Conservation (phyloP, 1,140 invertebrate species). For the Leucophenga varia region DNA sequence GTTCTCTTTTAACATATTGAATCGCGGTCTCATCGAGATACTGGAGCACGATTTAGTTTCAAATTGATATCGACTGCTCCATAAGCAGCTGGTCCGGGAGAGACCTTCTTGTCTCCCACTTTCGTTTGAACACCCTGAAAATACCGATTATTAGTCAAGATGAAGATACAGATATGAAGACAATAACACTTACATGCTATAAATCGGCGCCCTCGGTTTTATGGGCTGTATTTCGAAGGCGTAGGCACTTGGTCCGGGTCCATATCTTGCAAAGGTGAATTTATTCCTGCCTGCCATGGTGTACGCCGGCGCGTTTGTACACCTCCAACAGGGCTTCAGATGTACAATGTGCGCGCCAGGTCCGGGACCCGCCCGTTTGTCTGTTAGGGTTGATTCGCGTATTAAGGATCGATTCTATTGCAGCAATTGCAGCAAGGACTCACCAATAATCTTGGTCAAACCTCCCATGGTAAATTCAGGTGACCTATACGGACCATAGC, state of each 20-base stretch:
- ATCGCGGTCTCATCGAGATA: conserved; percentile 33
- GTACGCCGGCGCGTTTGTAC: conserved; percentile 56
- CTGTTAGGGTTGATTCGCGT: no score
- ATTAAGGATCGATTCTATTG: no score
- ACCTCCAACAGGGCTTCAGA: conserved; percentile 51
- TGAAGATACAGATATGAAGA: neutral
- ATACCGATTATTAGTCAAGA: no score
- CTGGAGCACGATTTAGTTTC: conserved; percentile 23
- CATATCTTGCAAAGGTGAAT: conserved; percentile 31
- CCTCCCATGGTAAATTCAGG: conserved; percentile 45
- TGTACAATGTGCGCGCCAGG: conserved; percentile 58
- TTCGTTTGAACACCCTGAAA: conserved; percentile 49
- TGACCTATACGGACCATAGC: conserved; percentile 19
- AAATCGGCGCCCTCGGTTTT: conserved; percentile 41
- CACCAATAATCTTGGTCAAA: no score
- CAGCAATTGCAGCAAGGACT: no score
- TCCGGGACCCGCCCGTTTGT: conserved; percentile 35
- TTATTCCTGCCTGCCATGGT: conserved; percentile 58
- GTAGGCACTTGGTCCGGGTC: conserved; percentile 62
- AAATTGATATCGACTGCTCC: conserved; percentile 24
- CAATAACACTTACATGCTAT: conserved; percentile 49
- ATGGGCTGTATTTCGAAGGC: conserved; percentile 50
- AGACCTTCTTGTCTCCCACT: conserved; percentile 40
- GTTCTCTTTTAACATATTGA: neutral
- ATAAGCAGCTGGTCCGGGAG: conserved; percentile 61